Evolutionary conservation across 2,888 invertebrate species (phyloP).

Genomic region (Hemaris fuciformis): DNA sequence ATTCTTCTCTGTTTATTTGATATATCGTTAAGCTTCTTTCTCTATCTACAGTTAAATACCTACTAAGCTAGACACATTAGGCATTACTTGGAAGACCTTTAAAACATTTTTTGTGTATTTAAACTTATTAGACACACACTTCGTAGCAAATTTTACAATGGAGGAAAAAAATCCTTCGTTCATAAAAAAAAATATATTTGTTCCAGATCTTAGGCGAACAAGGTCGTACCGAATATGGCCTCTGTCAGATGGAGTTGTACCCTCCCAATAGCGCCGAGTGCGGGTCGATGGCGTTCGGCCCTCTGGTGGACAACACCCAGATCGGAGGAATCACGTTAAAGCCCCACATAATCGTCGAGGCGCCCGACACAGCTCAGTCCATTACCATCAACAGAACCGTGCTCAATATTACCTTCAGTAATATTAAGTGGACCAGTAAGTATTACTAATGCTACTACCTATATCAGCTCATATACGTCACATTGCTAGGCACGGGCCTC

Average conservation of each 20-base stretch:
- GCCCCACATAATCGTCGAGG: constrained; percentile 50
- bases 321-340: constrained; percentile 68
- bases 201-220: constrained; percentile 54
- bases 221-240: constrained; percentile 43
- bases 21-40: too few species aligned
- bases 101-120: too few species aligned
- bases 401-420: constrained; percentile 70
- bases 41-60: too few species aligned
- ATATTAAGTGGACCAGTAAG: constrained; percentile 78
- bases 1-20: too few species aligned
- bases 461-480: too few species aligned
- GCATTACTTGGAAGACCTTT: too few species aligned
- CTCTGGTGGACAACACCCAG: constrained; percentile 54
- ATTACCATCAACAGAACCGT: constrained; percentile 55
- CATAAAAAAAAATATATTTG: not conserved
- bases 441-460: too few species aligned
- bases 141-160: not conserved
- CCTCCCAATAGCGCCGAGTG: constrained; percentile 61
- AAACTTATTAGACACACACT: too few species aligned
- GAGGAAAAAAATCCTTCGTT: not conserved
- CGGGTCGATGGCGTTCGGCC: constrained; percentile 60
- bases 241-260: constrained; percentile 61
- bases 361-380: constrained; percentile 22
- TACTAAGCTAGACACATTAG: too few species aligned
- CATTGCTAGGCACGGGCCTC: too few species aligned